Base-by-base conservation (phyloP, 2,113 vertebrate genomes). In the Zosterops japonicus region DNA sequence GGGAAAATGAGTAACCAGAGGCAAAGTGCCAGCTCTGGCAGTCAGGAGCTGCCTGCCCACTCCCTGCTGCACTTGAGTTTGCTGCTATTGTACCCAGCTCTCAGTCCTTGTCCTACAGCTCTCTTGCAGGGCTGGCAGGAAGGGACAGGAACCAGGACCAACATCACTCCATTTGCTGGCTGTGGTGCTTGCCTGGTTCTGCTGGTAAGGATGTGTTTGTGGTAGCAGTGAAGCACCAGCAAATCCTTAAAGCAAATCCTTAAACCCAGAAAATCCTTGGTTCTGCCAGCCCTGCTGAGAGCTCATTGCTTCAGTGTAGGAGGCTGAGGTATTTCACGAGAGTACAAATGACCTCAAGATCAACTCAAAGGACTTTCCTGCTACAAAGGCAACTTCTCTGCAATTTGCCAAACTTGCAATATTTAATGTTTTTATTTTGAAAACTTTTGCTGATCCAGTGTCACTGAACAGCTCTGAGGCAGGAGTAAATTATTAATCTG, bases 181-280 rank as follows among this genome's bases (percentile, higher is more conserved):
- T 20, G 23, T 29, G 47, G 8, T 28, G 15, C 67, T n/a, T 71
- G 15, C 47, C 57, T 64, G 71, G 49, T 61, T 71, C 61, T 42
- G 42, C 67, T 42, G 46, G 6, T 0, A 0, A 23, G 17, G 24
- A 8, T 2, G 14, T 0, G 6, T 29, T 56, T 69, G 64, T 29
- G 60, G 46, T 71, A 83, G 55, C 75, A 63, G 36, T 0, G 0
- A 68, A 80, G n/a, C 78, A 57, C 36, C 77, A 60, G n/a, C 31
- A 42, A 25, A 50, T 12, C 11, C 29, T 71, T 50, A 50, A 25
- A 50, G 24, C 49, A 50, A 14, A 50, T 27, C 49, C 25, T 27
- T 50, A 50, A 50, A 50, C 50, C 52, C 28, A 57, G n/a, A 25
- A 44, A 27, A 47, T 13, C 10, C 29, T 76, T 1, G 1, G 19